These are phyloP conservation scores for Poecilia gillii DNA, from an alignment of 2,797 vertebrate species.

Conservation along the genomic window DNA sequence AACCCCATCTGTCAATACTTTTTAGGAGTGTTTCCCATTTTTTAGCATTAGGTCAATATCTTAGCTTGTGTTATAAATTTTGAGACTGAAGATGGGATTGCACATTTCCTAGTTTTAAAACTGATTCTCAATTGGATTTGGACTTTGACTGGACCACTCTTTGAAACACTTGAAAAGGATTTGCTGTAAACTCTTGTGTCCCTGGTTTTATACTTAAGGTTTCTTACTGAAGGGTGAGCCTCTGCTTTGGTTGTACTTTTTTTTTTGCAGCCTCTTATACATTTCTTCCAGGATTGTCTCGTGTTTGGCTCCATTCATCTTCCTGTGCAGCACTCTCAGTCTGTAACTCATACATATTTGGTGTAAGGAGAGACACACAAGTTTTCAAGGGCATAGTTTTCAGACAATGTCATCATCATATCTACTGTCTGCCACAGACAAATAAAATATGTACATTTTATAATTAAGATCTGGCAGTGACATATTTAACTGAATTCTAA, in stretches of 20 bases:
- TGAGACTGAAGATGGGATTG: too few species aligned
- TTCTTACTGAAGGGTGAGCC: not conserved
- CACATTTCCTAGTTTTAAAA: not conserved
- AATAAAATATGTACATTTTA: conserved; percentile 7
- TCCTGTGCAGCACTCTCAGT: not conserved
- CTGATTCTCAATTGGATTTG: not conserved
- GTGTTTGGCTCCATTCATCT: too few species aligned
- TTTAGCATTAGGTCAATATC: not conserved
- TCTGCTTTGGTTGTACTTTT: not conserved
- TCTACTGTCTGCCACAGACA: conserved; percentile 1
- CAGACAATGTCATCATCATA: not conserved
- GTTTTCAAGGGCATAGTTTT: conserved; percentile 1
- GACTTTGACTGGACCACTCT: not conserved
- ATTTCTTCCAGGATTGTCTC: too few species aligned
- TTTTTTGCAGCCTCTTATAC: not conserved
- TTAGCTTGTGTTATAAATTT: not conserved
- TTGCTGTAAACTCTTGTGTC: not conserved
- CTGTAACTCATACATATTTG: not conserved
- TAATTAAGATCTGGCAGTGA: not conserved
- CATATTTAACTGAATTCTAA: conserved; percentile 4
- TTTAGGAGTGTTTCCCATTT: not conserved
- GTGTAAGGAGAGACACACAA: not conserved
- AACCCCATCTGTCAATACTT: not conserved
- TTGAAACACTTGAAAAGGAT: not conserved
- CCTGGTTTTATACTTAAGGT: not conserved